These are phyloP conservation scores for Acanthis flammea DNA, from an alignment of 2,797 vertebrate genomes.

Conservation along the genomic window DNA sequence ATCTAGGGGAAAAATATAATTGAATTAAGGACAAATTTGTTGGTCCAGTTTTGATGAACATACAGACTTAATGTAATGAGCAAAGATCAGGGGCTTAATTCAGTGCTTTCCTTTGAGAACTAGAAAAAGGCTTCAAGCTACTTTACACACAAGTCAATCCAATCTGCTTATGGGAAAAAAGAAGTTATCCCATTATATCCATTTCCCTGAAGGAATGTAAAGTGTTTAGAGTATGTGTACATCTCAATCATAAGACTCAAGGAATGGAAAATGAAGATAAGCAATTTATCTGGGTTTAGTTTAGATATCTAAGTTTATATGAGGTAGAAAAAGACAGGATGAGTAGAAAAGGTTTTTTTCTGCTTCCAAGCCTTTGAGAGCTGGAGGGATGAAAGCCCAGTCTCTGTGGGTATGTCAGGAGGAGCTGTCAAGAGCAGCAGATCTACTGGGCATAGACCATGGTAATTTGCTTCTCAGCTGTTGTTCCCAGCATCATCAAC, in stretches of 20 bases:
- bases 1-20: neutral
- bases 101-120: neutral
- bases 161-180: neutral
- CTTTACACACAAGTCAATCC: neutral
- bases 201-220: neutral
- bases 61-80: neutral
- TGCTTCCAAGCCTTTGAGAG: neutral
- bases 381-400: neutral
- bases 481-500: neutral
- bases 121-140: constrained; percentile 2
- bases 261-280: neutral
- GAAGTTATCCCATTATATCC: neutral
- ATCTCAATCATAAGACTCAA: neutral
- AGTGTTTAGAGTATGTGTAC: neutral
- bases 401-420: neutral
- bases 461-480: neutral
- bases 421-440: neutral
- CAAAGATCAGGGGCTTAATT: constrained; percentile 25
- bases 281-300: neutral
- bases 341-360: neutral
- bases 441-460: neutral
- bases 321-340: neutral
- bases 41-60: neutral
- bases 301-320: neutral
- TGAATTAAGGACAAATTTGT: neutral